Evolutionary conservation across 2,888 invertebrate species (phyloP).

Genomic region (Leistus spinibarbis): DNA sequence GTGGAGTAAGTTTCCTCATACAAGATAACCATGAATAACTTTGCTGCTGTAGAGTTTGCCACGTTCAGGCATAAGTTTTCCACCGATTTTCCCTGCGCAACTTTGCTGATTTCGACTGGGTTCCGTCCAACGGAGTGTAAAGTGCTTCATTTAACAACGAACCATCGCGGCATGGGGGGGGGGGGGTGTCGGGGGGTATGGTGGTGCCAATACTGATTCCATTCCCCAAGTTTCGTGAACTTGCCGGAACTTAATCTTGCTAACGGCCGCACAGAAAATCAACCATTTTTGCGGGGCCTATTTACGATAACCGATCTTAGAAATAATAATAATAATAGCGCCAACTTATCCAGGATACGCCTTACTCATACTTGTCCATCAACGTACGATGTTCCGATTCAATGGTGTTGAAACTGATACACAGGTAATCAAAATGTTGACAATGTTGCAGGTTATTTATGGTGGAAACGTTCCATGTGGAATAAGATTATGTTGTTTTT

Average conservation of each 20-base stretch:
- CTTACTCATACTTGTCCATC: too few relatives aligned
- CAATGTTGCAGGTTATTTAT: not conserved
- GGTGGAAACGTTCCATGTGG: not conserved
- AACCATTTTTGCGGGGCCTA: conserved; percentile 12
- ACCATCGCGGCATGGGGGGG: not conserved
- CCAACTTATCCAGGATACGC: not conserved
- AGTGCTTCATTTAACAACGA: conserved; percentile 36
- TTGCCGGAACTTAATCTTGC: not conserved
- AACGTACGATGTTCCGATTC: too few relatives aligned
- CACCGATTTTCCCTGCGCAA: conserved; percentile 37
- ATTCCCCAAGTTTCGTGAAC: conserved; percentile 18
- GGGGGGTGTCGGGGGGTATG: not conserved
- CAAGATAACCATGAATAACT: conserved; percentile 40
- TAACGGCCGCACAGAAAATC: conserved; percentile 8
- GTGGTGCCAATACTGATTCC: conserved; percentile 5
- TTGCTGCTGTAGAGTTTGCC: conserved; percentile 35
- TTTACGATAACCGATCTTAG: not conserved
- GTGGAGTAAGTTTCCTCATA: conserved; percentile 39
- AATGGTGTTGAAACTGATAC: too few relatives aligned
- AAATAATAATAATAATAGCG: not conserved
- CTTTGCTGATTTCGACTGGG: conserved; percentile 25
- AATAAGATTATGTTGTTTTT: not conserved
- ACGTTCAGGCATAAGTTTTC: conserved; percentile 34
- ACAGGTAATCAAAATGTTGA: not conserved
- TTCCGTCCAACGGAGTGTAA: conserved; percentile 36